These are phyloP conservation scores for Drosophila fungiperda DNA, from an alignment of 2,888 invertebrate genomes.

Conservation along the genomic window DNA sequence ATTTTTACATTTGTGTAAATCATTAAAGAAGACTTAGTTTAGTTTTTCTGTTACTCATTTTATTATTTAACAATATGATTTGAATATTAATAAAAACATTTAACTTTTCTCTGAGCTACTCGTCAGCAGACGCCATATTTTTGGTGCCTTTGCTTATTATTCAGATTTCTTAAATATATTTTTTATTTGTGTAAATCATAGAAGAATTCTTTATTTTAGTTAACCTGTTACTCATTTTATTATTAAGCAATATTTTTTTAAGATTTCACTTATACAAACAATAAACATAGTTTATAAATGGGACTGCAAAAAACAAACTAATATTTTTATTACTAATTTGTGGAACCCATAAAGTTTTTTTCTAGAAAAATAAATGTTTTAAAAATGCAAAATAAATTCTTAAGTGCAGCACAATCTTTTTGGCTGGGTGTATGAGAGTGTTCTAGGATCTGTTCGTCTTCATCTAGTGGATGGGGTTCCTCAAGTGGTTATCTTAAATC, in stretches of 20 bases:
- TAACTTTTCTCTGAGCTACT: too few relatives aligned
- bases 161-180: background rate
- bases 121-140: too few relatives aligned
- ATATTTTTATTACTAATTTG: background rate
- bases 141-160: too few relatives aligned
- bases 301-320: background rate
- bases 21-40: too few relatives aligned
- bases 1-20: too few relatives aligned
- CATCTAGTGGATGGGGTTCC: slow-evolving; percentile 7
- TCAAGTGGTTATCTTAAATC: slow-evolving; percentile 60
- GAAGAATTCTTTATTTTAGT: background rate
- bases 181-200: background rate
- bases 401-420: background rate
- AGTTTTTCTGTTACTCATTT: too few relatives aligned
- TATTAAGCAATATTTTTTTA: background rate
- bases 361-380: too few relatives aligned
- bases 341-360: too few relatives aligned
- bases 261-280: slow-evolving; percentile 18
- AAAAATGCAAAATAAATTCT: background rate
- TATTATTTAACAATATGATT: too few relatives aligned
- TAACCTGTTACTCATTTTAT: background rate
- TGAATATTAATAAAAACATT: too few relatives aligned
- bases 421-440: background rate
- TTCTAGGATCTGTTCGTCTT: background rate
- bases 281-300: background rate